These are phyloP conservation scores for Jaculus jaculus DNA, from an alignment of 2,113 vertebrate species.

Conservation along the genomic window DNA sequence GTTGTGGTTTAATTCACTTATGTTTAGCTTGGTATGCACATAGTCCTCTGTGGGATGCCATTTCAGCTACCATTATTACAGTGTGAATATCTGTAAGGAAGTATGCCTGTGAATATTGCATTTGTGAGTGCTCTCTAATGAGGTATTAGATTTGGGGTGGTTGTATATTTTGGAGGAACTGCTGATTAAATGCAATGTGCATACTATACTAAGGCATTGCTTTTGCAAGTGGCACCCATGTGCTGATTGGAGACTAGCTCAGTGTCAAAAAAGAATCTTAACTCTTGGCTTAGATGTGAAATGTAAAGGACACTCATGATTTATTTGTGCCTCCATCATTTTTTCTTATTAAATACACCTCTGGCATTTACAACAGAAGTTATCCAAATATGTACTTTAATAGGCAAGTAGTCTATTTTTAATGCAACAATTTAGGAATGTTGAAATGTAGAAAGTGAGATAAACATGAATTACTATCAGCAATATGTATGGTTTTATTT, in stretches of 20 bases:
- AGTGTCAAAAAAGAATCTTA: background rate
- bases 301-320: background rate
- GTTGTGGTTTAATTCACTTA: slow-evolving; percentile 45
- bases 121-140: background rate
- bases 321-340: background rate
- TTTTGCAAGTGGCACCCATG: background rate
- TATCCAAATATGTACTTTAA: background rate
- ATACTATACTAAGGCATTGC: background rate
- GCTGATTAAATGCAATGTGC: background rate
- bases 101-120: background rate
- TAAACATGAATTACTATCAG: background rate
- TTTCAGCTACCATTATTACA: background rate
- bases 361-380: background rate
- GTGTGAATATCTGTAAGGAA: background rate
- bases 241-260: background rate
- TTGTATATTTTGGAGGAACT: background rate
- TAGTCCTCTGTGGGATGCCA: background rate
- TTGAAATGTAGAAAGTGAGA: background rate
- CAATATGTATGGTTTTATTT: background rate
- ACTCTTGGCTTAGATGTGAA: background rate
- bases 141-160: slow-evolving; percentile 3
- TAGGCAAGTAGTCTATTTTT: background rate
- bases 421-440: background rate
- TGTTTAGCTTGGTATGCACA: background rate
- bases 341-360: background rate